Percentiles rank a stretch among this genome's conserved stretches.
These are phyloP conservation scores for Sinocyclocheilus grahami DNA, from an alignment of 2,113 vertebrate species.

Conservation along the genomic window DNA sequence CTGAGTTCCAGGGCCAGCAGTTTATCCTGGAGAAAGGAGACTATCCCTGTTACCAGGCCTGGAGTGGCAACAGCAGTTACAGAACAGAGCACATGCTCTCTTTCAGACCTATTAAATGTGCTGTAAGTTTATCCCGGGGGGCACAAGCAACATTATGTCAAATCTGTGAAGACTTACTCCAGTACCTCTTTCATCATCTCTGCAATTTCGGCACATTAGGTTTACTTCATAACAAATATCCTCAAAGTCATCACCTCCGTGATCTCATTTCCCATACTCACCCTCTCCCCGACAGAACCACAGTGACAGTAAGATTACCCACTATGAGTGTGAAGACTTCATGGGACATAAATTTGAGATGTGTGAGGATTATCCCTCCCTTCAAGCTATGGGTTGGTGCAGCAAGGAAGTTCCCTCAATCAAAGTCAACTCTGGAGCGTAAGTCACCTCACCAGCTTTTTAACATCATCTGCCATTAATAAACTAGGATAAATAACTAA, in stretches of 20 bases:
- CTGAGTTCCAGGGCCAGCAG: slow-evolving; percentile 96
- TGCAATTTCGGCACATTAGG: not conserved
- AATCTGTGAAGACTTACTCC: not conserved
- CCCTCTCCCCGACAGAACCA: slow-evolving; percentile 80
- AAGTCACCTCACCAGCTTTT: slow-evolving; percentile 68
- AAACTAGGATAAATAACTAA: not conserved
- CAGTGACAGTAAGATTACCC: slow-evolving; percentile 90
- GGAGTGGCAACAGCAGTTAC: slow-evolving; percentile 93
- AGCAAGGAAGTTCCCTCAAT: slow-evolving; percentile 93
- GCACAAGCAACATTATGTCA: not conserved
- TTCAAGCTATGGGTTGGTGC: slow-evolving; percentile 97
- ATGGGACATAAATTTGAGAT: slow-evolving; percentile 94
- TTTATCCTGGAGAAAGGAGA: slow-evolving; percentile 98
- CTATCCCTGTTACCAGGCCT: slow-evolving; percentile 90
- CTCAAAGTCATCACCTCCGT: not conserved
- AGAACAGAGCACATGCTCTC: slow-evolving; percentile 94
- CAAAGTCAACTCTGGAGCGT: slow-evolving; percentile 94
- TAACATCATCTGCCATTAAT: not conserved
- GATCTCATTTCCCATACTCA: not conserved
- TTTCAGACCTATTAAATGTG: slow-evolving; percentile 90
- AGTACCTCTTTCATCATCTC: not conserved
- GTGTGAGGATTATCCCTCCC: slow-evolving; percentile 91
- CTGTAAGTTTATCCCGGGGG: slow-evolving; percentile 75
- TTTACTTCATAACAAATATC: not conserved
- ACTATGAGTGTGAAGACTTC: slow-evolving; percentile 93